These are phyloP conservation scores for Erythrolamprus reginae DNA, from an alignment of 2,113 vertebrate genomes.

Conservation along the genomic window DNA sequence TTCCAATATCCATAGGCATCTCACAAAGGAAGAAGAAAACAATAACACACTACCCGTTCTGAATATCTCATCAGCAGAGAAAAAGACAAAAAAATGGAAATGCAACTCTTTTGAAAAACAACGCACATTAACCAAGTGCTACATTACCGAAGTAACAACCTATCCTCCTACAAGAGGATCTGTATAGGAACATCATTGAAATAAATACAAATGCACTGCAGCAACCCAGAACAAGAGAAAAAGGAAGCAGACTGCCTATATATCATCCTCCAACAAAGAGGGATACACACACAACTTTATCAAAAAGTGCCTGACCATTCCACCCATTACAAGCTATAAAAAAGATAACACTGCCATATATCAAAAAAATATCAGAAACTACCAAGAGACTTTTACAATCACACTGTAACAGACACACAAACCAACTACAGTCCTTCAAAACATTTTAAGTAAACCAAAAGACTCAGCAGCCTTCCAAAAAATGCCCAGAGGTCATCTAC, in stretches of 20 bases:
- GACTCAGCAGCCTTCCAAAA: not conserved
- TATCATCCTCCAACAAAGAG: not conserved
- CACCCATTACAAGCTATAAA: not conserved
- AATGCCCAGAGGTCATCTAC: not conserved
- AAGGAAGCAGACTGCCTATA: not conserved
- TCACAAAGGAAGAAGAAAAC: not conserved
- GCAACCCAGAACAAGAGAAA: not conserved
- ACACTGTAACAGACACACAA: not conserved
- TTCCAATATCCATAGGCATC: not conserved
- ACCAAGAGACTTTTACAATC: not conserved
- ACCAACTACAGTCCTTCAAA: not conserved
- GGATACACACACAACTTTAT: not conserved
- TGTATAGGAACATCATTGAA: not conserved
- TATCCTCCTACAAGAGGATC: not conserved
- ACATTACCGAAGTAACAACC: not conserved
- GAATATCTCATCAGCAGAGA: no score
- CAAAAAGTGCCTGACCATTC: not conserved
- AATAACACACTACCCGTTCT: not conserved
- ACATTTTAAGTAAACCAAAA: not conserved
- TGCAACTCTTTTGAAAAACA: not conserved
- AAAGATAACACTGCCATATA: not conserved
- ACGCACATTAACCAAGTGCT: not conserved
- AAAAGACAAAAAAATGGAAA: not conserved
- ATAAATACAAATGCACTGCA: not conserved
- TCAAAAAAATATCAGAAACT: not conserved